Percentiles rank a stretch among this genome's conserved stretches.
phyloP scores from a whole-genome alignment of 1,140 invertebrate species.

The Chrysopa pallens region DNA sequence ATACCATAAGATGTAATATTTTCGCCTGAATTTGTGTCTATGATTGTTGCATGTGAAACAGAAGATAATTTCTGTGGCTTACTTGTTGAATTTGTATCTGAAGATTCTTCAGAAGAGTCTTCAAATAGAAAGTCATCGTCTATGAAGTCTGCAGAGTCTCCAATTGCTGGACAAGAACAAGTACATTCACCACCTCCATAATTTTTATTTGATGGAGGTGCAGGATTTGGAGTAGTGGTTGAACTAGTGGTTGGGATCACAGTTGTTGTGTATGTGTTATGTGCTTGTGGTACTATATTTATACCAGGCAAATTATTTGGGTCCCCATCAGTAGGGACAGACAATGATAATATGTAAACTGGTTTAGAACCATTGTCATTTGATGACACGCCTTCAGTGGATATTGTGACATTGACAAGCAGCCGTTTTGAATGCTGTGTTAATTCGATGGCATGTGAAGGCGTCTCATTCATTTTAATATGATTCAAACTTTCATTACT shows the following conservation, averaged over 20 bases:
- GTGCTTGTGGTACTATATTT: conserved; percentile 10
- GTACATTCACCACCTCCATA: conserved; percentile 46
- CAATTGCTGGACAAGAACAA: conserved; percentile 41
- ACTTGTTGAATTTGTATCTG: conserved; percentile 8
- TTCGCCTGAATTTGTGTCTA: conserved; percentile 3
- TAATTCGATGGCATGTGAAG: conserved; percentile 12
- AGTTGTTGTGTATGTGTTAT: conserved; percentile 13
- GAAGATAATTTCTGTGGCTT: conserved; percentile 1
- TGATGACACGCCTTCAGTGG: conserved; percentile 35
- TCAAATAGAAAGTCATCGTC: conserved; percentile 9
- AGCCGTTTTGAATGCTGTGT: conserved; percentile 31
- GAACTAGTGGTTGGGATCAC: conserved; percentile 2
- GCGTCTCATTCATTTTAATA: conserved; percentile 12
- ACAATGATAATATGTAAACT: conserved; percentile 52
- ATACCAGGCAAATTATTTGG: conserved; percentile 31
- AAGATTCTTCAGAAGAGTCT: conserved; percentile 13
- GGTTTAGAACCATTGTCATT: conserved; percentile 30
- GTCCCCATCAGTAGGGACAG: conserved; percentile 40
- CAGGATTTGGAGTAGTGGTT: not conserved
- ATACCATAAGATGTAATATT: not conserved
- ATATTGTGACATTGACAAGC: conserved; percentile 56
- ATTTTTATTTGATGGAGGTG: not conserved
- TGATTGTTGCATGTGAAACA: not conserved
- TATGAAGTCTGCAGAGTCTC: conserved; percentile 16
- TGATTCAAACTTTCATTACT: conserved; percentile 9